Percentiles rank a stretch among this genome's conserved stretches.
phyloP scores from a whole-genome alignment of 1,140 invertebrate species.

The Habropoda laboriosa region DNA sequence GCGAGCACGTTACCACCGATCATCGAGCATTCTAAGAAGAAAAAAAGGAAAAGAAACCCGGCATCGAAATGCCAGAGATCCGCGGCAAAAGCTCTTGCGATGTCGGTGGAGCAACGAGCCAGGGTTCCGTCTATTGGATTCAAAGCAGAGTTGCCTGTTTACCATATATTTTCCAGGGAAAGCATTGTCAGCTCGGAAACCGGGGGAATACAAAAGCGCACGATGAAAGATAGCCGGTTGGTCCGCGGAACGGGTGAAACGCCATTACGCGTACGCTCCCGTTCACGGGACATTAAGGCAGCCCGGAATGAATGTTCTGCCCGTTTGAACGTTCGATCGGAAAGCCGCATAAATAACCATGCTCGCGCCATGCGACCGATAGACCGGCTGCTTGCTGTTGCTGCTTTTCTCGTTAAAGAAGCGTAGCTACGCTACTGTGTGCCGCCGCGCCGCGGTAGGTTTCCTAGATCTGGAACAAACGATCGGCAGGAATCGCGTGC shows the following conservation, averaged over 20 bases:
- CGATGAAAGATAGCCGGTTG: constrained; percentile 45
- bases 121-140: constrained; percentile 37
- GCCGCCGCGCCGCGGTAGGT: constrained; percentile 43
- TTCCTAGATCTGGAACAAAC: constrained; percentile 61
- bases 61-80: background rate
- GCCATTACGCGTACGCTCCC: constrained; percentile 31
- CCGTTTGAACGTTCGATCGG: constrained; percentile 19
- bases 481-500: constrained; percentile 49
- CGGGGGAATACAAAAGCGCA: constrained; percentile 44
- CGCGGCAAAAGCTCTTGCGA: constrained; percentile 7
- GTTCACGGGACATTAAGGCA: constrained; percentile 32
- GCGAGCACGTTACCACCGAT: background rate
- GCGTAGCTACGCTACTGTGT: constrained; percentile 50
- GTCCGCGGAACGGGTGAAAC: constrained; percentile 19
- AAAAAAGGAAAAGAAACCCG: no score
- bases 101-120: background rate
- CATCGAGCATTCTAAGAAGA: no score
- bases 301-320: constrained; percentile 34
- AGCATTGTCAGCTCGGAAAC: constrained; percentile 44
- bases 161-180: constrained; percentile 50
- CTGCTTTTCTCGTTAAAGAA: constrained; percentile 36
- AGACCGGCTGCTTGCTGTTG: no score
- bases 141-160: constrained; percentile 17
- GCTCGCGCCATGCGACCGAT: background rate
- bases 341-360: constrained; percentile 34